Conservation (phyloP, 2,797 vertebrate species). For the Picus viridis region DNA sequence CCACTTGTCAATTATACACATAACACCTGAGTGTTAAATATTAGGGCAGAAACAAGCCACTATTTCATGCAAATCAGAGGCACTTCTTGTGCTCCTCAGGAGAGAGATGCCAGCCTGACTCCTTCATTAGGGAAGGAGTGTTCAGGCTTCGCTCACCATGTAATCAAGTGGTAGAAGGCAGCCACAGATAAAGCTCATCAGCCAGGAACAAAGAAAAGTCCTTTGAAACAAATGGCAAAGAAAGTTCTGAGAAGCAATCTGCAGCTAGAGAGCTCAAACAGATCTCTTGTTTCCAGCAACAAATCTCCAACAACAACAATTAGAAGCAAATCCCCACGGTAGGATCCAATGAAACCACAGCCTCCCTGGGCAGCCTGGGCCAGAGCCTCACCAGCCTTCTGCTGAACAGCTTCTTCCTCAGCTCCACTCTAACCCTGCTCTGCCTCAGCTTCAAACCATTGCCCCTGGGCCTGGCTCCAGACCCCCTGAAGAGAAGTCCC, state of each 20-base stretch:
- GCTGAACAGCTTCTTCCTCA: too few species aligned
- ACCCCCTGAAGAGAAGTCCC: too few species aligned
- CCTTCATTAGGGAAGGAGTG: background rate
- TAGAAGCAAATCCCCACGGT: background rate
- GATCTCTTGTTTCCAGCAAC: background rate
- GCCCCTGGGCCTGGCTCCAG: too few species aligned
- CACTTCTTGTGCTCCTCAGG: background rate
- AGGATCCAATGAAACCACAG: background rate
- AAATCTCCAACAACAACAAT: background rate
- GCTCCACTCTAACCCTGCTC: too few species aligned
- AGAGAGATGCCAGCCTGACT: background rate
- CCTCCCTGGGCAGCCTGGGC: too few species aligned
- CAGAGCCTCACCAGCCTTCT: too few species aligned
- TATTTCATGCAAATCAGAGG: background rate
- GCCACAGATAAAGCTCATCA: background rate
- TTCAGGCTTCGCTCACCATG: background rate
- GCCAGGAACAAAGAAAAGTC: background rate
- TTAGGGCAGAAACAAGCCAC: background rate
- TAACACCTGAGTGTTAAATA: background rate
- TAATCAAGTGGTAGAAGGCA: background rate
- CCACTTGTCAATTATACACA: background rate
- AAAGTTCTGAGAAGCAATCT: background rate
- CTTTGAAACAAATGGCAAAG: background rate
- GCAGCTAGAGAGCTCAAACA: background rate
- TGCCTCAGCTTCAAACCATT: too few species aligned